Percentiles rank a stretch among this genome's conserved stretches.
These are phyloP conservation scores for Hydra vulgaris DNA, from an alignment of 30 jellyfish, hydroid and myxozoan species.

Conservation along the genomic window DNA sequence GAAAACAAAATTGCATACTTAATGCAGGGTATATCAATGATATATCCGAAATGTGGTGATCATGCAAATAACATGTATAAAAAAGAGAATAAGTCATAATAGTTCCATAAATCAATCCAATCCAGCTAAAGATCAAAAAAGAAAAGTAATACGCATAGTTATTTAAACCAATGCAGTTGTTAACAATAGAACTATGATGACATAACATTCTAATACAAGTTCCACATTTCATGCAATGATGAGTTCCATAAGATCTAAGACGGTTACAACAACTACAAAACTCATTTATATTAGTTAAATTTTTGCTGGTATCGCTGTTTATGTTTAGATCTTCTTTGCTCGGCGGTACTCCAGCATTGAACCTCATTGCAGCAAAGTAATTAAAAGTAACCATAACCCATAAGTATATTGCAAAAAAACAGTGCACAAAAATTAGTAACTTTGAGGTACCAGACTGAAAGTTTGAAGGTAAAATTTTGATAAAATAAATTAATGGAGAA, in stretches of 20 bases:
- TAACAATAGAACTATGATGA: constrained; percentile 51
- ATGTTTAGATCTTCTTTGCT: constrained; percentile 26
- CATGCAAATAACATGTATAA: constrained; percentile 31
- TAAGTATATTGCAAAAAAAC: constrained; percentile 31
- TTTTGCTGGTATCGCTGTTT: background rate
- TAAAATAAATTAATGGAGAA: constrained; percentile 20
- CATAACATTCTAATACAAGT: constrained; percentile 49
- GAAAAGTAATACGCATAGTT: constrained; percentile 50
- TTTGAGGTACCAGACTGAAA: constrained; percentile 15
- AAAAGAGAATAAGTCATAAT: constrained; percentile 30
- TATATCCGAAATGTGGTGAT: constrained; percentile 9
- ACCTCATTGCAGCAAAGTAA: constrained; percentile 50
- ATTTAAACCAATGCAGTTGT: constrained; percentile 67
- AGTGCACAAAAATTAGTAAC: constrained; percentile 25
- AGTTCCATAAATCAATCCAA: constrained; percentile 31
- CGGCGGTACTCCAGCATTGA: constrained; percentile 65
- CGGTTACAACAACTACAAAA: constrained; percentile 47
- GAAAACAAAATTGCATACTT: constrained; percentile 13
- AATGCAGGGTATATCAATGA: constrained; percentile 21
- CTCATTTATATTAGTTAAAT: background rate
- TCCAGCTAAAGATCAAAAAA: constrained; percentile 33
- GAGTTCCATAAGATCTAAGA: constrained; percentile 45
- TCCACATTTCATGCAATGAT: constrained; percentile 46
- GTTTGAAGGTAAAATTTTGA: constrained; percentile 32
- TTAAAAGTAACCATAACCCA: constrained; percentile 63